phyloP scores from a whole-genome alignment of 2,113 vertebrate genomes.

The Acanthochromis polyacanthus region DNA sequence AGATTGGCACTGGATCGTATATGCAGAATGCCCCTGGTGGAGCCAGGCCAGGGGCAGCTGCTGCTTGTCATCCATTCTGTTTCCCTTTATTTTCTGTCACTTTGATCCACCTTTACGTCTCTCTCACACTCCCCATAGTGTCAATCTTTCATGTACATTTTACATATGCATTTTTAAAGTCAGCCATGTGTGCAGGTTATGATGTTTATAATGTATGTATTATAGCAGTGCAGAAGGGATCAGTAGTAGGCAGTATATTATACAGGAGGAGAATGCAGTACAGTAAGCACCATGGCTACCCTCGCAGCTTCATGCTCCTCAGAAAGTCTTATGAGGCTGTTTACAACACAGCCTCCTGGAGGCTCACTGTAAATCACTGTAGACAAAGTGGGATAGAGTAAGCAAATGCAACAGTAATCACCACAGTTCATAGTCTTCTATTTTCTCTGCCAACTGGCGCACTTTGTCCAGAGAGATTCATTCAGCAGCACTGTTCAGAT shows the following conservation, averaged over 20 bases:
- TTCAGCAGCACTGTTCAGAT: conserved; percentile 2
- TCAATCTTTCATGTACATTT: not conserved
- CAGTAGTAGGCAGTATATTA: conserved; percentile 8
- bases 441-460: conserved; percentile 46
- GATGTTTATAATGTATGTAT: not conserved
- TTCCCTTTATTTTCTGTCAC: not conserved
- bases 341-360: conserved; percentile 39
- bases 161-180: not conserved
- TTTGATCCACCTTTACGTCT: not conserved
- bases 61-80: not conserved
- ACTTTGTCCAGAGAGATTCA: conserved; percentile 26
- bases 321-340: conserved; percentile 28
- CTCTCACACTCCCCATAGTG: not conserved
- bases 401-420: conserved; percentile 57
- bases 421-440: conserved; percentile 39
- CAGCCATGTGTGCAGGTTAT: not conserved
- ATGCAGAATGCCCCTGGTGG: too few species aligned
- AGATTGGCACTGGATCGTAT: too few species aligned
- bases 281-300: conserved; percentile 10
- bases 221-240: not conserved
- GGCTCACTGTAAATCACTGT: conserved; percentile 42
- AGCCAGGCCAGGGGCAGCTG: too few species aligned
- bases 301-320: conserved; percentile 24
- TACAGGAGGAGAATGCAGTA: conserved; percentile 5
- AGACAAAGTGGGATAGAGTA: conserved; percentile 39